Evolutionary conservation across 2,888 invertebrate genomes (phyloP).

Genomic region (Oithona nana): DNA sequence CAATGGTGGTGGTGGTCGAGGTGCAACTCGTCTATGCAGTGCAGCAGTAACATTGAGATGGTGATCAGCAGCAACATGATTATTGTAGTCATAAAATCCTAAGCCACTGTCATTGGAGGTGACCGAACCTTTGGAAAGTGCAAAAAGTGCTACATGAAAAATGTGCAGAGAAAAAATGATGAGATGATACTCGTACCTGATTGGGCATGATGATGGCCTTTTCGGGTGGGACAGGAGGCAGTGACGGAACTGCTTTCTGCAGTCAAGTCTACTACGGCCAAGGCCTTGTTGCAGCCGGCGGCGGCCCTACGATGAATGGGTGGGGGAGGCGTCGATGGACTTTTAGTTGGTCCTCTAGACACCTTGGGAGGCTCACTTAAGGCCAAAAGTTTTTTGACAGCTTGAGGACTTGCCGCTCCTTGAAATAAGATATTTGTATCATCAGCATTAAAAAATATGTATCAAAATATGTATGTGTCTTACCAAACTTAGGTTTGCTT

Average conservation of each 20-base stretch:
- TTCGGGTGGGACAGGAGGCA: constrained; percentile 66
- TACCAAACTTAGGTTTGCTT: constrained; percentile 33
- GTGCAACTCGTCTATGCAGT: not conserved
- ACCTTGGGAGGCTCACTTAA: constrained; percentile 49
- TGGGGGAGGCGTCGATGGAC: constrained; percentile 38
- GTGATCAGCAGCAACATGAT: too few relatives aligned
- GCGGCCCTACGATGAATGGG: constrained; percentile 30
- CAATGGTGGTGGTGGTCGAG: not conserved
- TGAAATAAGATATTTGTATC: too few relatives aligned
- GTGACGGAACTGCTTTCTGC: constrained; percentile 90
- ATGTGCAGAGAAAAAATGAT: not conserved
- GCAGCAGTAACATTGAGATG: not conserved
- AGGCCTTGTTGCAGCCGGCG: constrained; percentile 28
- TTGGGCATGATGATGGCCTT: constrained; percentile 29
- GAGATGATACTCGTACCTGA: not conserved
- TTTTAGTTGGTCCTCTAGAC: constrained; percentile 51
- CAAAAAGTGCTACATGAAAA: constrained; percentile 19
- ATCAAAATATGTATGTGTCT: constrained; percentile 18
- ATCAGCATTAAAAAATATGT: too few relatives aligned
- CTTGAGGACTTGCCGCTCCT: constrained; percentile 88
- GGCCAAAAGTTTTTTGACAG: constrained; percentile 81
- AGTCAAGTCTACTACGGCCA: constrained; percentile 67
- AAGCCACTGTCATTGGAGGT: constrained; percentile 51
- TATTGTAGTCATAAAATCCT: constrained; percentile 19
- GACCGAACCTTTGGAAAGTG: constrained; percentile 45